These are phyloP conservation scores for Drymodes brunneopygia DNA, from an alignment of 2,113 vertebrate species.

Conservation along the genomic window DNA sequence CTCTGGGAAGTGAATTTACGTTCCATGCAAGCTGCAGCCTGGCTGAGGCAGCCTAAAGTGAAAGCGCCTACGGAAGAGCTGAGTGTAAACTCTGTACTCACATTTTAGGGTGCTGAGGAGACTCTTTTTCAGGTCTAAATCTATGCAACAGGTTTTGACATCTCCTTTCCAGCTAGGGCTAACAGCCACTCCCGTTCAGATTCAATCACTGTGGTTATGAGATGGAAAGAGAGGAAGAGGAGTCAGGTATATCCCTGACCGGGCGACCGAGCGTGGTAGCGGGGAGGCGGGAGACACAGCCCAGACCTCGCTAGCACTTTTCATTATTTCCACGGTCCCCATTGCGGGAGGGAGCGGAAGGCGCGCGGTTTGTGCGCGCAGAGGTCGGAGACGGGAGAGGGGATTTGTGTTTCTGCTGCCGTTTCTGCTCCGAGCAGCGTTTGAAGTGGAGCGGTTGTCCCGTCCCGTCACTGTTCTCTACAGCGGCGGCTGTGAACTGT, in stretches of 20 bases:
- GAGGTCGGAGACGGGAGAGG: background rate
- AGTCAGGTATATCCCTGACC: background rate
- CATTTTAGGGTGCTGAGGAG: conserved; percentile 7
- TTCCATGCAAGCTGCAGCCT: background rate
- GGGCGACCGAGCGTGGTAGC: background rate
- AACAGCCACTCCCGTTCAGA: background rate
- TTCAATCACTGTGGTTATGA: background rate
- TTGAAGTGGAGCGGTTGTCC: background rate
- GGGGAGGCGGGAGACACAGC: background rate
- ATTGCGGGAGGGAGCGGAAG: background rate
- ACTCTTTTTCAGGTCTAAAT: background rate
- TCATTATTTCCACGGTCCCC: background rate
- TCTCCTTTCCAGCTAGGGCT: background rate
- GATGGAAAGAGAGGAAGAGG: background rate
- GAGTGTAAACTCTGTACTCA: background rate
- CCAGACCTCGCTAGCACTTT: background rate
- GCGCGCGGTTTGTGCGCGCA: background rate
- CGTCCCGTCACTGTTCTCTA: background rate
- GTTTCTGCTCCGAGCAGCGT: background rate
- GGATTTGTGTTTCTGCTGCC: background rate
- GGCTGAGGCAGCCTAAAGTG: background rate
- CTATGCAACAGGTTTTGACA: conserved; percentile 41
- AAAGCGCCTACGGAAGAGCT: background rate
- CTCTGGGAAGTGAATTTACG: background rate
- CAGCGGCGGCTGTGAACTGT: background rate